Conservation (phyloP, 2,888 invertebrate species). For the Bugulina stolonifera region DNA sequence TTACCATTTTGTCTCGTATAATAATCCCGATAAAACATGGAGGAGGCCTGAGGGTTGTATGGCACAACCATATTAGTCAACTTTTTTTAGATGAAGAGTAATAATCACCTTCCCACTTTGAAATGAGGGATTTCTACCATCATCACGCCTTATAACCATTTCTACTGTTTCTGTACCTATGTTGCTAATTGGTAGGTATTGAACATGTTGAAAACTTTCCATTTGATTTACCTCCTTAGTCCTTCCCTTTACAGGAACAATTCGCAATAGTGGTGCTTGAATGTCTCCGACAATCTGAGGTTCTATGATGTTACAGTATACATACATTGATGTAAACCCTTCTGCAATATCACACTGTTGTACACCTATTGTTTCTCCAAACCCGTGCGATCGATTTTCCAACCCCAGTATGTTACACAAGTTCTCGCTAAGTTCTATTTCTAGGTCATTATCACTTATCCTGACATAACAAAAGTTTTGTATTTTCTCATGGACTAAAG, state of each 20-base stretch:
- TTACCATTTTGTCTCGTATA: neutral
- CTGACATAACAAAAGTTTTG: neutral
- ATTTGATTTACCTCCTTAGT: neutral
- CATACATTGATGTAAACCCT: neutral
- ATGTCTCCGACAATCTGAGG: neutral
- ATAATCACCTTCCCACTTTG: neutral
- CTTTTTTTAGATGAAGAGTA: neutral
- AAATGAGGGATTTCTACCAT: neutral
- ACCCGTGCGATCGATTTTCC: neutral
- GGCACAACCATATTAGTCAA: neutral
- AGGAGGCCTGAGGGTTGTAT: neutral
- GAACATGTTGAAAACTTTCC: neutral
- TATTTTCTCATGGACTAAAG: neutral
- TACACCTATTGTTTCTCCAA: neutral
- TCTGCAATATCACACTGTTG: neutral
- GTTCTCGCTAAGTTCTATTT: neutral
- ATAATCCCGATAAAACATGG: neutral
- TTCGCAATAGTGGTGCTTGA: neutral
- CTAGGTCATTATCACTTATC: neutral
- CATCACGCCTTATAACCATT: conserved; percentile 3
- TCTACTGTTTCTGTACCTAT: neutral
- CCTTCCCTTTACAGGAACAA: neutral
- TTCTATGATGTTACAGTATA: neutral
- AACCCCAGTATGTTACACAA: neutral
- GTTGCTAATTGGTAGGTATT: neutral